Evolutionary conservation across 2,888 invertebrate species (phyloP), one percentile per base, ranked within the genome.

Genomic region (Biston betularia): DNA sequence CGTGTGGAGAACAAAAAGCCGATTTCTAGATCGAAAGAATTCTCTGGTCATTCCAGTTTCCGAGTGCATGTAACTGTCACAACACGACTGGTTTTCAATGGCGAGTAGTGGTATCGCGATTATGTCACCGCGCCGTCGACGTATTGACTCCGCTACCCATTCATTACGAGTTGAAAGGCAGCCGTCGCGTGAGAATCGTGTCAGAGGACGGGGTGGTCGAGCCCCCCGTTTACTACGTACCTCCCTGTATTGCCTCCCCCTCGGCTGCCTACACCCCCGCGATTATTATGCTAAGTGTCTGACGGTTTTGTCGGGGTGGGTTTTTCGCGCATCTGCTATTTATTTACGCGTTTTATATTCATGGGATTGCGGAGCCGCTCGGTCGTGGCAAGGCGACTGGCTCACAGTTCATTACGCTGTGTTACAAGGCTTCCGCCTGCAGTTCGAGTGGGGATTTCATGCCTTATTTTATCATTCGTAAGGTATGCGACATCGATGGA

Each of bases 301-400:
- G 87, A 84, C 86, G 84, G 88, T 86, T 87, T 84, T 81, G 83
- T 79, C 88, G 88, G 92, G 92, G 90, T 86, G 91, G 90, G 84
- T 90, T 92, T 92, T 93, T 92, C 92, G 92, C 92, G 91, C 93
- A 93, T 93, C 93, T 93, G 93, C 91, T 93, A 93, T 93, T 93
- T 93, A 93, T 92, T 93, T 93, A 92, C 90, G 90, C 89, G 89
- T 85, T 93, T 92, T 92, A 90, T 92, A 93, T 93, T 93, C 93
- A 93, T 93, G 79, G 89, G 87, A 87, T 89, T 90, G 87, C 83
- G 85, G 73, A 85, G 83, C 81, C 82, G 84, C 79, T 86, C 85
- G 84, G 77, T 84, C 85, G 85, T 86, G 82, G 86, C 82, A 79
- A 86, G 83, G 83, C 87, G 86, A 85, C 85, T 83, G 79, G 79